These are phyloP conservation scores for Chrysolina americana DNA, from an alignment of 2,888 invertebrate species.

Conservation along the genomic window DNA sequence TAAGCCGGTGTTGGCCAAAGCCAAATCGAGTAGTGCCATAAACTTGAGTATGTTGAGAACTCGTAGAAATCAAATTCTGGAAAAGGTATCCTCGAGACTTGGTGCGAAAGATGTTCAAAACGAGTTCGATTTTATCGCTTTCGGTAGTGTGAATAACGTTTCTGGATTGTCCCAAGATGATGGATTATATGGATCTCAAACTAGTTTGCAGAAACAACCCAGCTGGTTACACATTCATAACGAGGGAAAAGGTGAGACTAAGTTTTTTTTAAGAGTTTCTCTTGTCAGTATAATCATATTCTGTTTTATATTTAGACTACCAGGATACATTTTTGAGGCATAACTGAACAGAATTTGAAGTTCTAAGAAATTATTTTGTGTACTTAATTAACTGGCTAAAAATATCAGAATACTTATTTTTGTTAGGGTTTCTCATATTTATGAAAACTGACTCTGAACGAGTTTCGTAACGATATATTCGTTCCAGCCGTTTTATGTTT, in stretches of 20 bases:
- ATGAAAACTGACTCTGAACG: no score
- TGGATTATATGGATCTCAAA: conserved; percentile 46
- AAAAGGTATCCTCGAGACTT: conserved; percentile 60
- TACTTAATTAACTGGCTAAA: no score
- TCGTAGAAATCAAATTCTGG: conserved; percentile 63
- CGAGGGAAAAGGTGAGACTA: conserved; percentile 42
- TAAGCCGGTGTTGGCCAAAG: conserved; percentile 66
- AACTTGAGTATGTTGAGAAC: conserved; percentile 66
- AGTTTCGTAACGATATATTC: no score
- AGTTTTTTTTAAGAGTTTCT: background rate
- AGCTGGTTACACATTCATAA: conserved; percentile 56
- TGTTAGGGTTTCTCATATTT: no score
- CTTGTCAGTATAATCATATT: background rate
- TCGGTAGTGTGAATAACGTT: conserved; percentile 58
- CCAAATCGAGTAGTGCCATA: conserved; percentile 69
- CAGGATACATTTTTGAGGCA: no score
- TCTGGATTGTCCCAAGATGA: conserved; percentile 33
- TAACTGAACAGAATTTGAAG: no score
- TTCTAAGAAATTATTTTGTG: no score
- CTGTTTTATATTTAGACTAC: no score
- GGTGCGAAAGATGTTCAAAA: conserved; percentile 61
- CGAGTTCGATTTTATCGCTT: conserved; percentile 68
- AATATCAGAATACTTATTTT: no score
- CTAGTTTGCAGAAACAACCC: conserved; percentile 50
- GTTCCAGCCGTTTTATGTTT: no score